These are phyloP conservation scores for Microcaecilia unicolor DNA, from an alignment of 2,797 vertebrate species.

Conservation along the genomic window DNA sequence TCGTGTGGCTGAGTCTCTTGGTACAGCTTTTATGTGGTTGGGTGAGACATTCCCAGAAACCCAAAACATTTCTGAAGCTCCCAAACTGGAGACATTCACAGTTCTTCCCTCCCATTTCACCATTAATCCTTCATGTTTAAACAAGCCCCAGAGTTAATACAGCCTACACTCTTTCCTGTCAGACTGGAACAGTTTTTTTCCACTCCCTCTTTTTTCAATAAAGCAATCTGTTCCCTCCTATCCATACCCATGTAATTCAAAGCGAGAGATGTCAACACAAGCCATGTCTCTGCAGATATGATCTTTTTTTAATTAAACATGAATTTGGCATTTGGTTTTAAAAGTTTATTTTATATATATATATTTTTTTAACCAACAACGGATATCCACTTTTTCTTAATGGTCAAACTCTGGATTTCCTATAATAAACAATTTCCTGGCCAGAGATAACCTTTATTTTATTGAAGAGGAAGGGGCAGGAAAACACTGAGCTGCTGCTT, in stretches of 20 bases:
- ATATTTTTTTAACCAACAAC: conserved; percentile 14
- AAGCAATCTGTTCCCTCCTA: conserved; percentile 40
- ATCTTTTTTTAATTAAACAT: conserved; percentile 48
- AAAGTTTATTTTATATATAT: conserved; percentile 28
- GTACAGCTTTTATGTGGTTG: conserved; percentile 59
- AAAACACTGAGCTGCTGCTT: too few relatives aligned
- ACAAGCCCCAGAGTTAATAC: conserved; percentile 50
- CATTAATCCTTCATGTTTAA: conserved; percentile 60
- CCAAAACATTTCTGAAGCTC: conserved; percentile 59
- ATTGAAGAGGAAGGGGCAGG: too few relatives aligned
- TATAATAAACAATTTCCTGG: conserved; percentile 4
- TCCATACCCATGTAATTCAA: conserved; percentile 42
- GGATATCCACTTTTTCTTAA: conserved; percentile 28
- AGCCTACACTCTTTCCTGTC: conserved; percentile 51
- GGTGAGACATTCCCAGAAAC: conserved; percentile 57
- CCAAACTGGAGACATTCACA: conserved; percentile 57
- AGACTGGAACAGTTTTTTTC: conserved; percentile 24
- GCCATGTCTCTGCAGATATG: conserved; percentile 40
- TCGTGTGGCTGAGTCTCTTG: conserved; percentile 50
- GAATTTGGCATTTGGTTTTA: conserved; percentile 40
- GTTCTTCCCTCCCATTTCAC: conserved; percentile 49
- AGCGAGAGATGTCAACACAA: conserved; percentile 35
- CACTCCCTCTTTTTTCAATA: conserved; percentile 38
- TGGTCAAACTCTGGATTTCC: conserved; percentile 18
- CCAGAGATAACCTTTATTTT: conserved; percentile 1